Base-by-base conservation (phyloP, 2,888 invertebrate genomes). In the Sarcophaga variegata region DNA sequence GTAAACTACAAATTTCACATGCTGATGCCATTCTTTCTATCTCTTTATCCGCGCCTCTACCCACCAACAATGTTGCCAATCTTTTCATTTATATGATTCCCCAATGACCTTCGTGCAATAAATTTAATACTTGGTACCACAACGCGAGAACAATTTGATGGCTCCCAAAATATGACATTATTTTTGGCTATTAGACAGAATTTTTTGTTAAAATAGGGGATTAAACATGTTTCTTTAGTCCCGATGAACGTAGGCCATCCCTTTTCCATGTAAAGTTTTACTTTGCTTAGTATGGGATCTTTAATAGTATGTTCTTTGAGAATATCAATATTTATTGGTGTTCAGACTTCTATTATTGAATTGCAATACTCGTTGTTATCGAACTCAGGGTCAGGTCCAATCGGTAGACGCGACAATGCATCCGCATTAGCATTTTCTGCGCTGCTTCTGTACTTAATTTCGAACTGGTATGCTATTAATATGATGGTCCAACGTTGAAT, bases 311-410 rank as follows among this genome's bases (percentile, higher is more conserved):
- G 62, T 47, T 74, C 20, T 74, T 37, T 11, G 11, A 74, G 45
- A 25, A 54, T 47, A n/a, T n/a, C 37, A 22, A 74, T 47, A 22
- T 74, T 37, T 8, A 76, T 76, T 49, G 27, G 75, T 3, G 63
- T 64, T 37, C 64, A 27, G 11, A 27, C 12, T 25, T 47, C 54
- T 76, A 17, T 25, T 8, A 76, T 47, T 3, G 45, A 22, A 64
- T 76, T 49, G 64, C 75, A 76, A 76, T 76, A 25, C 47, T 27
- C 63, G 14, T 82, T 69, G 11, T 62, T 62, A 62, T 62, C 62
- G 20, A 62, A 62, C 8, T 62, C 17, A 14, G 11, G 14, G 20
- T 62, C 62, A 20, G 14, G 8, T n/a, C 17, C 62, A 14, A 62
- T 8, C 17, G 20, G 62, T n/a, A n/a, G 20, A 20, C 62, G 62